Evolutionary conservation across 2,888 invertebrate genomes (phyloP).

Genomic region (Selenia dentaria): DNA sequence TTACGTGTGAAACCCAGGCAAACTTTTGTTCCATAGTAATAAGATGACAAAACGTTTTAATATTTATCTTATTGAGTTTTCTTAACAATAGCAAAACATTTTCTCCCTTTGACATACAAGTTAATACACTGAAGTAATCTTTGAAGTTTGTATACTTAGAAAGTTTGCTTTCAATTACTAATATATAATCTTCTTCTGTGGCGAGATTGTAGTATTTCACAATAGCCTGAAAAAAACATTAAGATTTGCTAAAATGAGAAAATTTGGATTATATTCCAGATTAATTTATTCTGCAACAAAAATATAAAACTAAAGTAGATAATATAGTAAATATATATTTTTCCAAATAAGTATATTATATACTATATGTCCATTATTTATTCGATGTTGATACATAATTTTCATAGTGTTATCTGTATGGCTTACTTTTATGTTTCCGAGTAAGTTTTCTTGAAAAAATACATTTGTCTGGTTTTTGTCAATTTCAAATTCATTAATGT

Average conservation of each 20-base stretch:
- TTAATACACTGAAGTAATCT: slow-evolving; percentile 10
- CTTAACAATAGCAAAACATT: slow-evolving; percentile 12
- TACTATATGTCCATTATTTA: too few species aligned
- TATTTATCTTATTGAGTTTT: slow-evolving; percentile 20
- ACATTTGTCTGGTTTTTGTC: slow-evolving; percentile 30
- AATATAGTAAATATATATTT: too few species aligned
- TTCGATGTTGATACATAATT: too few species aligned
- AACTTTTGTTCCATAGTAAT: slow-evolving; percentile 49
- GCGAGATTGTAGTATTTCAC: slow-evolving; percentile 2
- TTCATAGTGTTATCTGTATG: too few species aligned
- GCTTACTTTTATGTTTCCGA: slow-evolving; percentile 44
- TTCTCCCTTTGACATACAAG: slow-evolving; percentile 22
- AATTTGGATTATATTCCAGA: too few species aligned
- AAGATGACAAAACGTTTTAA: slow-evolving; percentile 30
- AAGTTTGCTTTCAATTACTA: slow-evolving; percentile 44
- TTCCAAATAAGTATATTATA: too few species aligned
- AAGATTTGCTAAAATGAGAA: too few species aligned
- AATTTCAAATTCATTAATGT: not conserved
- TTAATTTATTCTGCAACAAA: too few species aligned
- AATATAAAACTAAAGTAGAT: too few species aligned
- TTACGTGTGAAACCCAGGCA: slow-evolving; percentile 49
- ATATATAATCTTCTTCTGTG: slow-evolving; percentile 42
- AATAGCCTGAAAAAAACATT: slow-evolving; percentile 17
- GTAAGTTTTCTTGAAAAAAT: slow-evolving; percentile 42
- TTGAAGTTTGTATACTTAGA: slow-evolving; percentile 34